Conservation (phyloP, 92 coral and sea anemone species). For the Epizoanthus illoricatus region DNA sequence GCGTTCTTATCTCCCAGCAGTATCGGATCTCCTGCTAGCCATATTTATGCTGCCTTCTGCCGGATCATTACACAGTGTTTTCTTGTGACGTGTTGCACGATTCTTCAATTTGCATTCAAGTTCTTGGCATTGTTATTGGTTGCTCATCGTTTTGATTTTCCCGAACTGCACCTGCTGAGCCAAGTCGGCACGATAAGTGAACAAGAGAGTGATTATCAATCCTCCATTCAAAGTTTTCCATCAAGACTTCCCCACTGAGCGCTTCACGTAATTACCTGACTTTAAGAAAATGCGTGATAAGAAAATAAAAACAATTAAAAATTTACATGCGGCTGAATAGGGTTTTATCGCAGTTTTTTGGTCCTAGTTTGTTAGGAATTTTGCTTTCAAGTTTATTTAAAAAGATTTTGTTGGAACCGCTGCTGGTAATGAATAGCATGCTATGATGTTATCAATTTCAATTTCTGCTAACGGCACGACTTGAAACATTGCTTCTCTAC, state of each 20-base stretch:
- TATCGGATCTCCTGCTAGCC: not conserved
- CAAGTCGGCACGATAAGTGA: not conserved
- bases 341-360: not conserved
- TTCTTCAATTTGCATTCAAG: not conserved
- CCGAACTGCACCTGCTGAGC: not conserved
- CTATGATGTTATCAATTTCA: no score
- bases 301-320: not conserved
- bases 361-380: not conserved
- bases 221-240: not conserved
- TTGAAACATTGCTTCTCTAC: no score
- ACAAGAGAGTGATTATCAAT: not conserved
- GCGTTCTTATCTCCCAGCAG: not conserved
- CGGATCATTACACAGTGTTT: not conserved
- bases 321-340: not conserved
- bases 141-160: not conserved
- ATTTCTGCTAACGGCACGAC: no score
- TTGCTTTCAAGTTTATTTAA: no score
- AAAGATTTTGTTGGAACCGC: no score
- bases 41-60: not conserved
- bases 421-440: no score
- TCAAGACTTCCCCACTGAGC: not conserved
- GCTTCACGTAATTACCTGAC: not conserved
- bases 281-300: not conserved
- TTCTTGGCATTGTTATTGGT: not conserved
- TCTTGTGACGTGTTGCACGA: no score